Percentiles rank a stretch among this genome's conserved stretches.
Conservation (phyloP, 2,797 vertebrate species). For the Eulemur albifrons region DNA sequence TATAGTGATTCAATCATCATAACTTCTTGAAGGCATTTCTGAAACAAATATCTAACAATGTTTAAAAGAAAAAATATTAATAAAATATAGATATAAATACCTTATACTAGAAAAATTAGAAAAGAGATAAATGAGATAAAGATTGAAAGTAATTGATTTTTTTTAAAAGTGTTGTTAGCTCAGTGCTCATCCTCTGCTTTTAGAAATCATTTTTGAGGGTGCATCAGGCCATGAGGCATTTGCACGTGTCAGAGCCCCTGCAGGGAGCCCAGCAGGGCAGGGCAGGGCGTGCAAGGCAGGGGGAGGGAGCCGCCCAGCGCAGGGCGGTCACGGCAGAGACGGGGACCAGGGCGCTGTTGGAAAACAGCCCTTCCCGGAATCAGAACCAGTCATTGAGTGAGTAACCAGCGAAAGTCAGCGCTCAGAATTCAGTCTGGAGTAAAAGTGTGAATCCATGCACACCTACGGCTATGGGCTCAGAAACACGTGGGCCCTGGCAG, state of each 20-base stretch:
- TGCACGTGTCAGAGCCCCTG: not conserved
- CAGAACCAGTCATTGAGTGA: not conserved
- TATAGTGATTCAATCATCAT: not conserved
- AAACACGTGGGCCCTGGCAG: not conserved
- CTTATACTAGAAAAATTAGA: not conserved
- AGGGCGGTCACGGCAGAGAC: not conserved
- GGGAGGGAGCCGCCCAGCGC: accelerated
- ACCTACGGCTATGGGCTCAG: not conserved
- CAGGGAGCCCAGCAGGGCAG: not conserved
- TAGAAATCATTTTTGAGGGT: not conserved
- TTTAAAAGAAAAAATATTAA: not conserved
- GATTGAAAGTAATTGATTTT: not conserved
- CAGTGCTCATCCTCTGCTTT: not conserved
- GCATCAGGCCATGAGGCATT: not conserved
- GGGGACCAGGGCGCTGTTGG: accelerated
- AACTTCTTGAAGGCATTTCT: constrained; percentile 12
- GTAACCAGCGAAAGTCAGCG: not conserved
- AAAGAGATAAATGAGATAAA: not conserved
- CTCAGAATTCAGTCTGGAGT: not conserved
- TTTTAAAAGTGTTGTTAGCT: not conserved
- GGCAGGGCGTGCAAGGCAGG: accelerated
- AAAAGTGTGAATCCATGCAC: not conserved
- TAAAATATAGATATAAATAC: not conserved
- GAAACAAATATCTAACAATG: constrained; percentile 1
- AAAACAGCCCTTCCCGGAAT: accelerated